phyloP scores from a whole-genome alignment of 2,113 vertebrate genomes.

The Neodon shergylaensis region DNA sequence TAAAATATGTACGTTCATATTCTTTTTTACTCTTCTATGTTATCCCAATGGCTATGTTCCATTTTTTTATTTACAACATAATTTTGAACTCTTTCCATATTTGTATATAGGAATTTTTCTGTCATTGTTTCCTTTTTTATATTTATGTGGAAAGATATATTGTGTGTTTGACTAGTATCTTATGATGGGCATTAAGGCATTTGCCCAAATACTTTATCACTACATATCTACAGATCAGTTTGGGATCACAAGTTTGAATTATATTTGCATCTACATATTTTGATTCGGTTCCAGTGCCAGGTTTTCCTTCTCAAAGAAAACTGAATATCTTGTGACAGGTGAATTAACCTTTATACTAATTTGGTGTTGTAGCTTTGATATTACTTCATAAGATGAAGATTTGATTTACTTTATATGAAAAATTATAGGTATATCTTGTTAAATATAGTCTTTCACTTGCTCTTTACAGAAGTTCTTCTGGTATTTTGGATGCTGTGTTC shows the following conservation, averaged over 20 bases:
- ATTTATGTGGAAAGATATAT: neutral
- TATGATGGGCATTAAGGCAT: neutral
- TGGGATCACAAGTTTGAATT: neutral
- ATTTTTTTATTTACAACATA: neutral
- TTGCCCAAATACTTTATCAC: neutral
- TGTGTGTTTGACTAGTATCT: neutral
- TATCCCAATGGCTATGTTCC: neutral
- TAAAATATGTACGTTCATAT: neutral
- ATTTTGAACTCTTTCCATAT: neutral
- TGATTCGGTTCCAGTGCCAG: neutral
- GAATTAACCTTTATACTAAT: neutral
- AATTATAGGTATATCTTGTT: neutral
- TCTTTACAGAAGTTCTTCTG: neutral
- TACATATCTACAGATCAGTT: neutral
- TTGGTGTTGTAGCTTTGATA: neutral
- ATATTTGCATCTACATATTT: neutral
- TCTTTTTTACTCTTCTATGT: neutral
- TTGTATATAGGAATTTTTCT: neutral
- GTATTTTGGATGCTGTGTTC: neutral
- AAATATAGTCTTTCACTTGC: neutral
- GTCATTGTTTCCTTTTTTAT: neutral
- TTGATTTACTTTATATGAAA: neutral
- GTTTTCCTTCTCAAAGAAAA: neutral
- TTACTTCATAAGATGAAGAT: neutral
- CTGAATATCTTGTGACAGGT: neutral